Conservation (phyloP, 2,888 invertebrate species). For the Crematogaster levior region DNA sequence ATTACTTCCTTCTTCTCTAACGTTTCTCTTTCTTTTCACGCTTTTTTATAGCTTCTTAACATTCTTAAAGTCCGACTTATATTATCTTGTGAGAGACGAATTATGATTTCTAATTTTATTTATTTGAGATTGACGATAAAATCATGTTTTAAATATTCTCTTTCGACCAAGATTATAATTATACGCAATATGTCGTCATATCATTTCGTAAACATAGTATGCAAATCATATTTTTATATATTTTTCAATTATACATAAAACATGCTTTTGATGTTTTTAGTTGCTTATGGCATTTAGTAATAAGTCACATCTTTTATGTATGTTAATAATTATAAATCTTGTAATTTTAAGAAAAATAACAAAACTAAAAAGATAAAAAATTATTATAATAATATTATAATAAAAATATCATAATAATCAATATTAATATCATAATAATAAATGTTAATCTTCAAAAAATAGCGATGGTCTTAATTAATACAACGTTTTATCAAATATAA, state of each 20-base stretch:
- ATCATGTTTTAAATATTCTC: neutral
- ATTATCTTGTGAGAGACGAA: neutral
- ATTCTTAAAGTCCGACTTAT: neutral
- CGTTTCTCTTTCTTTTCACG: neutral
- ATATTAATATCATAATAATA: neutral
- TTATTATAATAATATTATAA: too few relatives aligned
- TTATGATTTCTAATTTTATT: too few relatives aligned
- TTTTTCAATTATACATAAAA: neutral
- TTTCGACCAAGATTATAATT: too few relatives aligned
- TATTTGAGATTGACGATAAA: neutral
- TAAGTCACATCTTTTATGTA: neutral
- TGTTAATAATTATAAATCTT: conserved; percentile 1
- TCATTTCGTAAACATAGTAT: neutral
- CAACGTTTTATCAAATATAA: neutral
- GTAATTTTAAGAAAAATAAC: too few relatives aligned
- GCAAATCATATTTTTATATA: neutral
- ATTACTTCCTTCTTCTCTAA: conserved; percentile 4
- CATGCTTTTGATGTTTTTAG: neutral
- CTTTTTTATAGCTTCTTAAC: neutral
- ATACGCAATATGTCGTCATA: neutral
- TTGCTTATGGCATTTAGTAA: neutral
- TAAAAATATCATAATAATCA: too few relatives aligned
- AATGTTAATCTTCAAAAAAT: neutral
- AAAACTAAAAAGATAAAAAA: too few relatives aligned
- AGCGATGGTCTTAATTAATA: neutral